Evolutionary conservation across 2,888 invertebrate species (phyloP).

Genomic region (Watsonalla binaria): DNA sequence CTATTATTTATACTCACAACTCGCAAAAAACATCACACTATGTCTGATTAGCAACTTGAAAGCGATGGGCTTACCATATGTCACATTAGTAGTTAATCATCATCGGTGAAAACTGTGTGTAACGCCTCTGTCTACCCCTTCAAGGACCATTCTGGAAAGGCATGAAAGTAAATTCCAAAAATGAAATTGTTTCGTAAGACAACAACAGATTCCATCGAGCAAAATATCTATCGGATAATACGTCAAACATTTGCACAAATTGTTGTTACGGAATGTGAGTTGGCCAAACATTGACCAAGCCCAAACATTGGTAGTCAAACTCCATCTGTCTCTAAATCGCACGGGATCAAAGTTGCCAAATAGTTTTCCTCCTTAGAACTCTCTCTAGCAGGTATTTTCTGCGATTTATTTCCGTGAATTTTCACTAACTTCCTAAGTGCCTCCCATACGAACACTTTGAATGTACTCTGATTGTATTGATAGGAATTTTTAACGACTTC

Average conservation of each 20-base stretch:
- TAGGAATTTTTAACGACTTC: not conserved
- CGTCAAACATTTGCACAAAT: conserved; percentile 36
- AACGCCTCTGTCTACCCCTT: too few relatives aligned
- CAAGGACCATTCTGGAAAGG: not conserved
- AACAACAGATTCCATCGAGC: too few relatives aligned
- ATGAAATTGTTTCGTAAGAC: too few relatives aligned
- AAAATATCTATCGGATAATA: conserved; percentile 24
- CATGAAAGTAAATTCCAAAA: too few relatives aligned
- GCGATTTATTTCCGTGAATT: not conserved
- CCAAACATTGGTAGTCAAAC: not conserved
- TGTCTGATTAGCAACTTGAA: too few relatives aligned
- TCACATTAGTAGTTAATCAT: too few relatives aligned
- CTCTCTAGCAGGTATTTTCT: not conserved
- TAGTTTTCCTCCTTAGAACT: conserved; percentile 1
- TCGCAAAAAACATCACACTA: too few relatives aligned
- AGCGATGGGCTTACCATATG: too few relatives aligned
- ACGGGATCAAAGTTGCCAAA: not conserved
- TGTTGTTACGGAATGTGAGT: conserved; percentile 6
- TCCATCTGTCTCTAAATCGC: not conserved
- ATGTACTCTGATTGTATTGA: not conserved
- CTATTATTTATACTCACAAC: too few relatives aligned
- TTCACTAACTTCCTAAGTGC: not conserved
- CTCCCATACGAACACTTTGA: not conserved
- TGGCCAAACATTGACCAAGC: conserved; percentile 1
- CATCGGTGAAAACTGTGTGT: too few relatives aligned